Conservation (phyloP, 1,140 invertebrate genomes). For the Brachionus paranguensis region DNA sequence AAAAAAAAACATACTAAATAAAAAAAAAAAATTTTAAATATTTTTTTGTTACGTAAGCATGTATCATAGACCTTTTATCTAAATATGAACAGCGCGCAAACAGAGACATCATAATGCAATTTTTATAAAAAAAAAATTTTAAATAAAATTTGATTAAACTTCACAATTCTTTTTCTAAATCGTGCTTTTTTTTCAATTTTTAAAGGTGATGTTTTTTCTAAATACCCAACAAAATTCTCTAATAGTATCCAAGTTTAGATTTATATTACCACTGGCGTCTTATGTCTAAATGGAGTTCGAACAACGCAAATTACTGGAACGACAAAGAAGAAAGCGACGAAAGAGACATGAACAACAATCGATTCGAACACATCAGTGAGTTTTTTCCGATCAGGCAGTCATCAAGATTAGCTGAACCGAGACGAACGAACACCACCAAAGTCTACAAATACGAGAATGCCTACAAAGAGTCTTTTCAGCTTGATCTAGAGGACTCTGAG, state of each 20-base stretch:
- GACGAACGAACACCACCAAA: neutral
- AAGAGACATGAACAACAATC: slow-evolving; percentile 26
- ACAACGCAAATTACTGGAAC: neutral
- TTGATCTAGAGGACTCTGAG: neutral
- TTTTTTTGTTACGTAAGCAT: neutral
- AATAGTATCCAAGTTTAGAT: neutral
- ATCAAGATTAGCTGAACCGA: neutral
- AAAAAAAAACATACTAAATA: neutral
- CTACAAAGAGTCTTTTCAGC: neutral
- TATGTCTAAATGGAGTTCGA: slow-evolving; percentile 25
- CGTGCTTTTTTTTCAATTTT: neutral
- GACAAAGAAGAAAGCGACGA: neutral
- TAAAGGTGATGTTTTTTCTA: neutral
- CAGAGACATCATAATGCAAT: neutral
- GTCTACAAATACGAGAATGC: neutral
- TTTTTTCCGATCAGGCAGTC: neutral
- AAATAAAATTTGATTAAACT: neutral
- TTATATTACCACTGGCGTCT: neutral
- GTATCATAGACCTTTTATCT: neutral
- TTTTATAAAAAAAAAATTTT: neutral
- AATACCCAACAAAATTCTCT: neutral
- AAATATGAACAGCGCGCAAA: neutral
- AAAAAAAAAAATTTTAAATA: neutral
- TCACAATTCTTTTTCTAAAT: neutral
- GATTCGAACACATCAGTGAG: neutral